A percentile compares a stretch with the other conserved stretches of the same genome.
Evolutionary conservation across 2,888 invertebrate genomes (phyloP).

Genomic region (Lasioglossum oenotherae): DNA sequence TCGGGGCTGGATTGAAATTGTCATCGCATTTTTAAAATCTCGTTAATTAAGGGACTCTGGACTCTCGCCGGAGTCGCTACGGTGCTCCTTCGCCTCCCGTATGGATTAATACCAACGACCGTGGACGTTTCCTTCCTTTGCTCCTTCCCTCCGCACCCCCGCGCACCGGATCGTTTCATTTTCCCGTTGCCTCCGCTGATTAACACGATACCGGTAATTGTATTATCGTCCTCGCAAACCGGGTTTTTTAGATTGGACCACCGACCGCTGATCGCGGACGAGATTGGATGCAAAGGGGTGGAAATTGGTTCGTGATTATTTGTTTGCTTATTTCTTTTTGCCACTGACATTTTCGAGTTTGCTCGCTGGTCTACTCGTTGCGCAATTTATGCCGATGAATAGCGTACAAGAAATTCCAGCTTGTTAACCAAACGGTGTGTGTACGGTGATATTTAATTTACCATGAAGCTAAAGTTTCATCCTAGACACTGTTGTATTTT

Average conservation of each 20-base stretch:
- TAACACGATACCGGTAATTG: constrained; percentile 49
- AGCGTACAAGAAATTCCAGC: not conserved
- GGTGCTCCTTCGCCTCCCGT: constrained; percentile 35
- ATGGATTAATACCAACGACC: constrained; percentile 53
- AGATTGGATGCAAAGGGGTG: constrained; percentile 21
- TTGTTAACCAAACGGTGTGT: not conserved
- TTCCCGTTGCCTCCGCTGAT: constrained; percentile 30
- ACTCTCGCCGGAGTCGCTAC: constrained; percentile 15
- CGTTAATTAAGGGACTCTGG: constrained; percentile 72
- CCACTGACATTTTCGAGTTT: not conserved
- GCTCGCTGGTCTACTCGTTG: not conserved
- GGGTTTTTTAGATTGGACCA: constrained; percentile 42
- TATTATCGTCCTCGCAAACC: constrained; percentile 33
- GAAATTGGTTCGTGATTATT: constrained; percentile 39
- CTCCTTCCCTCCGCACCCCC: not conserved
- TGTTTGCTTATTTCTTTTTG: not conserved
- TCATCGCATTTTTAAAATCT: constrained; percentile 81
- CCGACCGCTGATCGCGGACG: constrained; percentile 14
- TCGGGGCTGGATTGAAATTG: constrained; percentile 81
- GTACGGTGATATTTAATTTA: no score
- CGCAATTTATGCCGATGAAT: not conserved
- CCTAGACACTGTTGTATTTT: no score
- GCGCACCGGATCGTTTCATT: not conserved
- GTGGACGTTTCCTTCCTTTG: constrained; percentile 16
- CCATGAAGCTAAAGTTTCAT: no score